Percentiles rank a stretch among this genome's conserved stretches.
These are phyloP conservation scores for Tolmerus cingulatus DNA, from an alignment of 2,888 invertebrate species.

Conservation along the genomic window DNA sequence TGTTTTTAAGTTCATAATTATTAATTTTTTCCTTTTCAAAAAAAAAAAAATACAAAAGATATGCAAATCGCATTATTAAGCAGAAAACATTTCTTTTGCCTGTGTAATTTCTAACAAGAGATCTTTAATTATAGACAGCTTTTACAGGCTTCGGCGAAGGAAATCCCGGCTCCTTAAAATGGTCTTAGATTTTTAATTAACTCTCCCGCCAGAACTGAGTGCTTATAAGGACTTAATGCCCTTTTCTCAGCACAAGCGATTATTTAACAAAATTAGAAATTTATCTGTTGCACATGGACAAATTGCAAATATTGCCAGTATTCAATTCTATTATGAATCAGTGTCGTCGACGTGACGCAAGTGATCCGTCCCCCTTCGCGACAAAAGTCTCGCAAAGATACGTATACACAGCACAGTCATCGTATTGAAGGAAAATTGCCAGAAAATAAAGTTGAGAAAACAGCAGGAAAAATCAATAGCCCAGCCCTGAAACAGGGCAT, in stretches of 20 bases:
- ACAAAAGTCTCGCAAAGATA: neutral
- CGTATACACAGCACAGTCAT: neutral
- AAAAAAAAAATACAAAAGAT: neutral
- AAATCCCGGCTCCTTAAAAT: neutral
- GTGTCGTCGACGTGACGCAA: neutral
- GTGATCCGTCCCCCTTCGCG: neutral
- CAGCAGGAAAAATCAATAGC: conserved; percentile 46
- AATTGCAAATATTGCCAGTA: neutral
- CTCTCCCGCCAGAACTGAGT: neutral
- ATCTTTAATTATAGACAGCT: neutral
- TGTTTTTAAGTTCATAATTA: neutral
- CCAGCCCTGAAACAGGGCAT: conserved; percentile 41
- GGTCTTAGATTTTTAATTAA: neutral
- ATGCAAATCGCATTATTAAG: neutral
- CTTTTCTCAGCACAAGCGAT: neutral
- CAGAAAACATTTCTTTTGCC: neutral
- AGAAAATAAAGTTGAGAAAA: conserved; percentile 37
- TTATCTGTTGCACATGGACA: neutral
- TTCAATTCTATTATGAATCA: neutral
- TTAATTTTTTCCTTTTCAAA: neutral
- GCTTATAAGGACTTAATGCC: neutral
- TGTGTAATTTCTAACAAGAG: neutral
- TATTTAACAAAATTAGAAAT: neutral
- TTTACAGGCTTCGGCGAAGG: neutral
- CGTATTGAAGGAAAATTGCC: conserved; percentile 16